Conservation (phyloP, 2,797 vertebrate species). For the Sphaeramia orbicularis region DNA sequence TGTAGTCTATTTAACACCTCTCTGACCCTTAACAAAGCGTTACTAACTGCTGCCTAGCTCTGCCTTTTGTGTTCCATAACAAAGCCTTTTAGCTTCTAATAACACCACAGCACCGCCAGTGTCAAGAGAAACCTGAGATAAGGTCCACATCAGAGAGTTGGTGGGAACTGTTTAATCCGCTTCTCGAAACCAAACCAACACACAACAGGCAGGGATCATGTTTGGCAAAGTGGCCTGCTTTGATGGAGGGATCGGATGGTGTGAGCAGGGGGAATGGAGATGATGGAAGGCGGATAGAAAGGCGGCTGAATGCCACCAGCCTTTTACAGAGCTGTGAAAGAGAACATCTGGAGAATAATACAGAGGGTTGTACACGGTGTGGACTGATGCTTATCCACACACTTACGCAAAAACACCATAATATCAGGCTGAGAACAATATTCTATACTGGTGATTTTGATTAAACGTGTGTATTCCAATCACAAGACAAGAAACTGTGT, state of each 20-base stretch:
- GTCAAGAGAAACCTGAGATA: conserved; percentile 82
- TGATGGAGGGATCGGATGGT: conserved; percentile 79
- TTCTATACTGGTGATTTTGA: conserved; percentile 16
- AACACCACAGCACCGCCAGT: conserved; percentile 70
- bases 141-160: conserved; percentile 79
- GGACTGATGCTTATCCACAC: conserved; percentile 23
- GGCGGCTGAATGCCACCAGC: conserved; percentile 48
- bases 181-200: conserved; percentile 78
- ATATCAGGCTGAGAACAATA: conserved; percentile 1
- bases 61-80: conserved; percentile 82
- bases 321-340: conserved; percentile 61
- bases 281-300: conserved; percentile 50
- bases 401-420: conserved; percentile 4
- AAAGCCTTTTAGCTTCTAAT: conserved; percentile 83
- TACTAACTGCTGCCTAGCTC: conserved; percentile 79
- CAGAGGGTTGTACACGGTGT: conserved; percentile 40
- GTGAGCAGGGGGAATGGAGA: conserved; percentile 53
- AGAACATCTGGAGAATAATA: conserved; percentile 74
- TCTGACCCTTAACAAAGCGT: conserved; percentile 80
- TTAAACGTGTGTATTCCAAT: conserved; percentile 13
- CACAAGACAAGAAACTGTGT: conserved; percentile 2
- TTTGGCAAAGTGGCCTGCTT: conserved; percentile 81
- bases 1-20: conserved; percentile 82
- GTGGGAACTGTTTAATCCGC: conserved; percentile 83
- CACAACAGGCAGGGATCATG: conserved; percentile 80